Evolutionary conservation across 2,888 invertebrate species (phyloP), one percentile per base, ranked within the genome.

Genomic region (Pegoplata infirma): DNA sequence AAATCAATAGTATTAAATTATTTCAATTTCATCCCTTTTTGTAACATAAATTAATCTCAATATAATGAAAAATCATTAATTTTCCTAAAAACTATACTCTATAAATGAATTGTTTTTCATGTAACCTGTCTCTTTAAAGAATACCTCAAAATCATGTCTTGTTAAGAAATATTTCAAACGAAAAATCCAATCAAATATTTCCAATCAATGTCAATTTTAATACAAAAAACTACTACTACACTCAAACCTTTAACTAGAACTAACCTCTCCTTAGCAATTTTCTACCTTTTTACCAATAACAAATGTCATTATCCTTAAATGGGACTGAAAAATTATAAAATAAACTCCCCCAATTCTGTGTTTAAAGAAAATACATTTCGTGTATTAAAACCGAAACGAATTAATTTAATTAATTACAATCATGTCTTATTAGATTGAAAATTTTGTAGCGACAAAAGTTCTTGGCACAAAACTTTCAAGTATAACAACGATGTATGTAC

Each of bases 361-460:
- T 61, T 23, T 7, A 56, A 16, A 67, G 51, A 14, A 21, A 25
- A 55, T 84, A 85, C 85, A 85, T 85, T 86, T 85, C 85, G 84
- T 87, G 85, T 88, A 87, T 88, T 88, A 87, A 86, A 89, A 88
- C 88, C 88, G 86, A 88, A 88, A 87, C 87, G 89, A 89, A 89
- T 89, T 88, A 88, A 89, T 89, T 89, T 86, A 89, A 89, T 89
- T 89, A 89, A 89, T 89, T 89, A 89, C 87, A 88, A 88, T 88
- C 88, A 86, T 87, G 86, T 89, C 89, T 88, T 88, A 88, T 88
- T 88, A 88, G 88, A 88, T 84, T 83, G 78, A 82, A 84, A 75
- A 82, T 82, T 76, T 78, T 73, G 66, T 28, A 66, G 58, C 25
- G 67, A 56, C 51, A 58, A 55, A n/a, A 25, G 32, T 14, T 25